These are phyloP conservation scores for Pyrgus malvae DNA, from an alignment of 2,888 invertebrate species.

Conservation along the genomic window DNA sequence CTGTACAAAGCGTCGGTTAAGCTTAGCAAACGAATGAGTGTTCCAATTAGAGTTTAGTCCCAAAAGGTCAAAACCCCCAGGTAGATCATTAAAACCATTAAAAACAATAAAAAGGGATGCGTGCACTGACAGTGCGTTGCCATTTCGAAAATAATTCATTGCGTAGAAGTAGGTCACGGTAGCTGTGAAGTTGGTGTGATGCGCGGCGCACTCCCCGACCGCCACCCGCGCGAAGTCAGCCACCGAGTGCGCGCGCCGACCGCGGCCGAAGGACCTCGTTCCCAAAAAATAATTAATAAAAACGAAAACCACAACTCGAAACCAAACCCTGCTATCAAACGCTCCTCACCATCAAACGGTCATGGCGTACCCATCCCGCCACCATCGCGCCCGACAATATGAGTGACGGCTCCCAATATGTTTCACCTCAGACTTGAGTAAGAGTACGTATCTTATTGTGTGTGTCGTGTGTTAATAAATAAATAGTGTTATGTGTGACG, in stretches of 20 bases:
- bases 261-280: slow-evolving; percentile 39
- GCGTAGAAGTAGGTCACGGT: slow-evolving; percentile 64
- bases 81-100: slow-evolving; percentile 14
- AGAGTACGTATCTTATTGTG: slow-evolving; percentile 38
- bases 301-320: slow-evolving; percentile 34
- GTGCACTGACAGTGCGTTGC: slow-evolving; percentile 53
- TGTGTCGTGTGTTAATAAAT: slow-evolving; percentile 35
- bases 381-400: neutral
- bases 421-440: slow-evolving; percentile 31
- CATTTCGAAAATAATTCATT: slow-evolving; percentile 76
- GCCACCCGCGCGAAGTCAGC: slow-evolving; percentile 31
- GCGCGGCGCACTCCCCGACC: slow-evolving; percentile 27
- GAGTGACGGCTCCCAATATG: slow-evolving; percentile 29
- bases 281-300: slow-evolving; percentile 34
- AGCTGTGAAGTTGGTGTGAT: slow-evolving; percentile 42
- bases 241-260: slow-evolving; percentile 34
- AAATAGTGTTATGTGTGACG: slow-evolving; percentile 34
- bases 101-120: slow-evolving; percentile 37
- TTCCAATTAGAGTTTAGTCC: too few relatives aligned
- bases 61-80: too few relatives aligned
- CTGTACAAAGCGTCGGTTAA: too few relatives aligned
- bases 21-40: too few relatives aligned
- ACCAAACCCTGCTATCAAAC: slow-evolving; percentile 7
- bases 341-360: slow-evolving; percentile 26
- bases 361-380: slow-evolving; percentile 31